Conservation (phyloP, 2,113 vertebrate genomes). For the Labeo catla region DNA sequence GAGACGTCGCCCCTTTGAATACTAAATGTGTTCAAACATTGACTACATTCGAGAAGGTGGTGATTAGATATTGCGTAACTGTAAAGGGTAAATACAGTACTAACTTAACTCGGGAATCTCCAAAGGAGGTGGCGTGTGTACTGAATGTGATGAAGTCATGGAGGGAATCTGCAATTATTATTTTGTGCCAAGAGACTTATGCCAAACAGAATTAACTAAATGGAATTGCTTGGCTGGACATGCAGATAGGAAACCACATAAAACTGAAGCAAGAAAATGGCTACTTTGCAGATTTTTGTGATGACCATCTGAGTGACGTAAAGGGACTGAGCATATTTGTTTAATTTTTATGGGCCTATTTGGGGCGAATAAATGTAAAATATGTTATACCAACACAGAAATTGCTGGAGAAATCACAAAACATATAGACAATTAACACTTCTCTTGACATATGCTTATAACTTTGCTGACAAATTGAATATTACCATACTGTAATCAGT, state of each 20-base stretch:
- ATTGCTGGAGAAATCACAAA: too few relatives aligned
- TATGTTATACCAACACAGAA: too few relatives aligned
- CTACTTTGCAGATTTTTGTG: too few relatives aligned
- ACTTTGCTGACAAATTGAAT: too few relatives aligned
- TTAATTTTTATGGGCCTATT: too few relatives aligned
- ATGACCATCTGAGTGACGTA: too few relatives aligned
- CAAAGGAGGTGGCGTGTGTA: background rate
- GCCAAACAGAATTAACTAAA: background rate
- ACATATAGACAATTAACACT: too few relatives aligned
- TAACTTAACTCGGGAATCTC: background rate
- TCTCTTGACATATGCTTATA: too few relatives aligned
- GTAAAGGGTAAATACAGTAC: background rate
- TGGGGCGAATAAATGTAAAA: too few relatives aligned
- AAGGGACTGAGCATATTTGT: too few relatives aligned
- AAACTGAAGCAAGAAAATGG: too few relatives aligned
- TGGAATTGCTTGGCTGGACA: background rate
- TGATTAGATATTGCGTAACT: background rate
- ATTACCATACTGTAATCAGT: too few relatives aligned
- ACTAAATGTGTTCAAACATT: background rate
- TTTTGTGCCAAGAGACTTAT: background rate
- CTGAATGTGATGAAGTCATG: background rate
- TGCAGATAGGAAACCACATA: background rate
- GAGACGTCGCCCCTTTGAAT: background rate
- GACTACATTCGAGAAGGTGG: slow-evolving; percentile 6
- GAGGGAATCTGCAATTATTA: background rate